Percentiles rank a stretch among this genome's conserved stretches.
phyloP scores from a whole-genome alignment of 2,113 vertebrate genomes.

The Grus americana region DNA sequence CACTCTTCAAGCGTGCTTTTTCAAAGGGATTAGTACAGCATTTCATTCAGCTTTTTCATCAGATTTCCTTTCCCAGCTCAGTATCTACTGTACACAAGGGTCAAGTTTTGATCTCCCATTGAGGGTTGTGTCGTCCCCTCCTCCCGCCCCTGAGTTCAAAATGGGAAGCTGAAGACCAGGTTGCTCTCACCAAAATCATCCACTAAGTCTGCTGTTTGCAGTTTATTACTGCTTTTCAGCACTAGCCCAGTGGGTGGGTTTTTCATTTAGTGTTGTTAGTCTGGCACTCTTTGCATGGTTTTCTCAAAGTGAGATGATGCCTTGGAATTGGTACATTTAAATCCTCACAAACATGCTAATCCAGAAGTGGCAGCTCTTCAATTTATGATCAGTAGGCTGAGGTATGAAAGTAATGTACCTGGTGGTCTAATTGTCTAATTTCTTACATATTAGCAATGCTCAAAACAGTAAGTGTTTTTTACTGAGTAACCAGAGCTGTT shows the following conservation, averaged over 20 bases:
- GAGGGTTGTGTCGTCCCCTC: background rate
- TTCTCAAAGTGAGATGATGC: slow-evolving; percentile 6
- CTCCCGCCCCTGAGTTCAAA: background rate
- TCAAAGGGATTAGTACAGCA: slow-evolving; percentile 61
- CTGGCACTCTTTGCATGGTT: background rate
- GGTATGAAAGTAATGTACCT: background rate
- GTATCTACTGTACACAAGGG: slow-evolving; percentile 44
- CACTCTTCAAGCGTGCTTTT: slow-evolving; percentile 67
- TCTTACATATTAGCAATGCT: background rate
- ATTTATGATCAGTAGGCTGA: background rate
- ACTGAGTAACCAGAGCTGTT: background rate
- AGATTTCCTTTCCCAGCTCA: slow-evolving; percentile 51
- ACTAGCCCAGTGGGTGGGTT: background rate
- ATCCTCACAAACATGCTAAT: background rate
- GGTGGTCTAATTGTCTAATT: background rate
- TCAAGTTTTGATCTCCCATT: slow-evolving; percentile 38
- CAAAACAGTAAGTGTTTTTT: background rate
- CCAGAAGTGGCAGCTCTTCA: background rate
- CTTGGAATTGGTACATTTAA: background rate
- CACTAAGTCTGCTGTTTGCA: background rate
- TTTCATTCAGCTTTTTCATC: slow-evolving; percentile 72
- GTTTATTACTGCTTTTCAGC: slow-evolving; percentile 23
- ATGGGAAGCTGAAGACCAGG: background rate
- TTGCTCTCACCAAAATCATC: slow-evolving; percentile 1
- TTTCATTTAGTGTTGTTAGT: background rate